Evolutionary conservation across 2,888 invertebrate species (phyloP).

Genomic region (Drosophila multiciliata): DNA sequence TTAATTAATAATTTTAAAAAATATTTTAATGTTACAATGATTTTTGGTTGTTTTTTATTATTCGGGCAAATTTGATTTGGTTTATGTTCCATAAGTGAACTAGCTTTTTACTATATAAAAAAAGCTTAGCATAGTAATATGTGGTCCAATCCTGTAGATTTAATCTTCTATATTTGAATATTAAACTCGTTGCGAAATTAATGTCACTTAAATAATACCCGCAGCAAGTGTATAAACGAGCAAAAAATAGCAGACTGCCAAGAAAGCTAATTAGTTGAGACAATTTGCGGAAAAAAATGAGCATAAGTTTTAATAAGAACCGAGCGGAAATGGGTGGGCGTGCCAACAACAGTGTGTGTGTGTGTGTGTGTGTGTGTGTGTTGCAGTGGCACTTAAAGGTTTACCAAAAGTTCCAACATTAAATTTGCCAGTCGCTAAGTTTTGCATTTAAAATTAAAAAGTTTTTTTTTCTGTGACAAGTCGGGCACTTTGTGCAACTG

Average conservation of each 20-base stretch:
- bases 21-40: neutral
- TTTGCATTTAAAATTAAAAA: slow-evolving; percentile 75
- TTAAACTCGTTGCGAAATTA: neutral
- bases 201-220: neutral
- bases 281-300: slow-evolving; percentile 57
- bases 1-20: neutral
- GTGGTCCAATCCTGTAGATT: neutral
- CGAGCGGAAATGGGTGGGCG: slow-evolving; percentile 45
- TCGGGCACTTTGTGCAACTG: slow-evolving; percentile 39
- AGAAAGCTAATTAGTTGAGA: slow-evolving; percentile 70
- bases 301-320: slow-evolving; percentile 67
- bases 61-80: neutral
- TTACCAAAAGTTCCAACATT: slow-evolving; percentile 51
- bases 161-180: neutral
- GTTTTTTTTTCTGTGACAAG: slow-evolving; percentile 30
- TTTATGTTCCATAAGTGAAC: neutral
- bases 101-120: neutral
- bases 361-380: neutral
- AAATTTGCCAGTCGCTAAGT: slow-evolving; percentile 51
- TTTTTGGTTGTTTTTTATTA: neutral
- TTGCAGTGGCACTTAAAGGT: slow-evolving; percentile 4
- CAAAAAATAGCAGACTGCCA: slow-evolving; percentile 12
- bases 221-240: slow-evolving; percentile 1
- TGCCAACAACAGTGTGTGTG: slow-evolving; percentile 14
- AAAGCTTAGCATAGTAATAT: too few relatives aligned